Conservation (phyloP, 1,140 invertebrate species). For the Neelides sp. region DNA sequence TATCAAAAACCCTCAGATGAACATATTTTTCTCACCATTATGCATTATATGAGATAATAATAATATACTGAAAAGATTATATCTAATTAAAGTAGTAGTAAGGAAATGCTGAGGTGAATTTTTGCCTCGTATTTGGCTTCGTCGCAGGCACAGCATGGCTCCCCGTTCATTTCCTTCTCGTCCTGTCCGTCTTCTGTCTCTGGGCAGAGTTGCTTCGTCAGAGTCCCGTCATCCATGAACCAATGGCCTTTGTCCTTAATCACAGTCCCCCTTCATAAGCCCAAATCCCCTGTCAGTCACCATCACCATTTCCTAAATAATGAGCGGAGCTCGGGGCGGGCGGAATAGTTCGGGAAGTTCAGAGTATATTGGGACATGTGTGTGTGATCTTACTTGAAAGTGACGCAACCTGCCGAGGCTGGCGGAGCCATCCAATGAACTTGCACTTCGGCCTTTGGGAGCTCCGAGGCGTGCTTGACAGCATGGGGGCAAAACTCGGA, state of each 20-base stretch:
- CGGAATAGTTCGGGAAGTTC: background rate
- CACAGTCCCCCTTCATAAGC: slow-evolving; percentile 83
- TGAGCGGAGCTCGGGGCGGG: background rate
- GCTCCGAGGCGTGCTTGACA: slow-evolving; percentile 41
- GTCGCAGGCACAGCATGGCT: slow-evolving; percentile 73
- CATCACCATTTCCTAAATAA: too few relatives aligned
- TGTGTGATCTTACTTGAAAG: slow-evolving; percentile 39
- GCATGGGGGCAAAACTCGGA: slow-evolving; percentile 42
- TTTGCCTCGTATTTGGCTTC: slow-evolving; percentile 76
- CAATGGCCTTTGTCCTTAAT: slow-evolving; percentile 66
- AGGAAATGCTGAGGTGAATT: too few relatives aligned
- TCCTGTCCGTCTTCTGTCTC: slow-evolving; percentile 44
- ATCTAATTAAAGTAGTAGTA: too few relatives aligned
- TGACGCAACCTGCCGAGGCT: slow-evolving; percentile 40
- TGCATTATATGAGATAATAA: too few relatives aligned
- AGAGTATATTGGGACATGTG: background rate
- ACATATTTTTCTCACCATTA: too few relatives aligned
- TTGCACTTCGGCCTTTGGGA: slow-evolving; percentile 43
- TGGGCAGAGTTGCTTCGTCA: slow-evolving; percentile 73
- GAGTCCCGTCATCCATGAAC: slow-evolving; percentile 76
- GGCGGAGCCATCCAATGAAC: slow-evolving; percentile 44
- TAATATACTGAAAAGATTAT: too few relatives aligned
- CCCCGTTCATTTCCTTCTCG: slow-evolving; percentile 36
- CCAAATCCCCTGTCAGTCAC: too few relatives aligned
- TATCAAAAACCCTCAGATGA: too few relatives aligned